Evolutionary conservation across 1,140 invertebrate species (phyloP), one percentile per base, ranked within the genome.

Genomic region (Hyles euphorbiae): DNA sequence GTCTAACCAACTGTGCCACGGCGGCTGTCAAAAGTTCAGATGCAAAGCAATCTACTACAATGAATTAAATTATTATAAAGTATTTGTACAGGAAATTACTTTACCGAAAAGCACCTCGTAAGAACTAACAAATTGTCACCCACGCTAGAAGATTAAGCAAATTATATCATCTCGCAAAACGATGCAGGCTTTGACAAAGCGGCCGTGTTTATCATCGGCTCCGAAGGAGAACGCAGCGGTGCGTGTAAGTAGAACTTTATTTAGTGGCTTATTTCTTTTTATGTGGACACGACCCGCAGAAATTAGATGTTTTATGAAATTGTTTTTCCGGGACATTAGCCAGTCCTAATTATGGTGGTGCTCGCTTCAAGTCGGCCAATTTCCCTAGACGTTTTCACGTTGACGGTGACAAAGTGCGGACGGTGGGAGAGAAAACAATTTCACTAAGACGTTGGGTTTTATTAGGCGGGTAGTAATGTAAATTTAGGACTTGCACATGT

Each of bases 251-350:
- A 81, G 78, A 83, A 81, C 71, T 85, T 85, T 83, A 87, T 85
- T 84, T 81, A 84, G 80, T 82, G 72, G 79, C 78, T 83, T 83
- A 80, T 87, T 85, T 79, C 77, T 83, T 87, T 87, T 85, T 86
- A 81, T 82, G 76, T 71, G 74, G 67, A 70, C 63, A 58, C 58
- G 56, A 63, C 62, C 63, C 48, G 58, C 51, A 74, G 76, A 74
- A 77, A 83, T 75, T 70, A 81, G 77, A 86, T 84, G 78, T 86
- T 87, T 86, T 87, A 87, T 87, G 81, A 87, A 87, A 87, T 87
- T 87, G 83, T 87, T 84, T 87, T 87, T 87, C 80, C 80, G 79
- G 72, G 61, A 86, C 83, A 84, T 87, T 87, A 84, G 72, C 77
- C 81, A 65, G 68, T 74, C 79, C 83, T 87, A 87, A 87, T 87